phyloP scores from a whole-genome alignment of 2,888 invertebrate species.

The Palloptera scutellata region DNA sequence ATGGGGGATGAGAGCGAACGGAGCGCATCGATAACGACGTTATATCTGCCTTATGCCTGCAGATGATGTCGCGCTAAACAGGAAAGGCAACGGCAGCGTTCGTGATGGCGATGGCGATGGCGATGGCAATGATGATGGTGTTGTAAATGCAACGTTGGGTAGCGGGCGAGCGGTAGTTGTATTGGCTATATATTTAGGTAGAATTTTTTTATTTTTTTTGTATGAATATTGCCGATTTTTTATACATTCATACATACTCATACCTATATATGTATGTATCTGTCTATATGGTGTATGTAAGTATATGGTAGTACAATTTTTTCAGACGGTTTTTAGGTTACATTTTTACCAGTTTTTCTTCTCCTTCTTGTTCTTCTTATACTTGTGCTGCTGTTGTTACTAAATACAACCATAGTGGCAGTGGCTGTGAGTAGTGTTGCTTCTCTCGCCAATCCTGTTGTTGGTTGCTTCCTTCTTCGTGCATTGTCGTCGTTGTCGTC shows the following conservation, averaged over 20 bases:
- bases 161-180: conserved; percentile 27
- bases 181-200: conserved; percentile 21
- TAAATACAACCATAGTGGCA: conserved; percentile 26
- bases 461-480: conserved; percentile 11
- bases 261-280: conserved; percentile 24
- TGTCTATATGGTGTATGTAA: neutral
- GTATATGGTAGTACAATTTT: conserved; percentile 45
- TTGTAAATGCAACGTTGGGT: conserved; percentile 2
- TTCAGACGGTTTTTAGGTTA: conserved; percentile 59
- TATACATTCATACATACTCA: conserved; percentile 30
- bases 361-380: conserved; percentile 25
- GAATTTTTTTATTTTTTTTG: conserved; percentile 31
- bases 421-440: conserved; percentile 13
- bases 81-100: neutral
- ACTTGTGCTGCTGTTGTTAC: conserved; percentile 19
- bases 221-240: conserved; percentile 40
- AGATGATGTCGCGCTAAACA: neutral
- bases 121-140: conserved; percentile 9
- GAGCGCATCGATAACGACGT: conserved; percentile 17
- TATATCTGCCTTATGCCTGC: neutral
- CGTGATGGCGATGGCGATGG: neutral
- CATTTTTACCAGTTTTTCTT: conserved; percentile 54
- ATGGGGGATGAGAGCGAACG: neutral
- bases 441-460: conserved; percentile 15
- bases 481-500: conserved; percentile 1